Conservation (phyloP, 1,140 invertebrate genomes). For the Pseudomyrmex pallidus region DNA sequence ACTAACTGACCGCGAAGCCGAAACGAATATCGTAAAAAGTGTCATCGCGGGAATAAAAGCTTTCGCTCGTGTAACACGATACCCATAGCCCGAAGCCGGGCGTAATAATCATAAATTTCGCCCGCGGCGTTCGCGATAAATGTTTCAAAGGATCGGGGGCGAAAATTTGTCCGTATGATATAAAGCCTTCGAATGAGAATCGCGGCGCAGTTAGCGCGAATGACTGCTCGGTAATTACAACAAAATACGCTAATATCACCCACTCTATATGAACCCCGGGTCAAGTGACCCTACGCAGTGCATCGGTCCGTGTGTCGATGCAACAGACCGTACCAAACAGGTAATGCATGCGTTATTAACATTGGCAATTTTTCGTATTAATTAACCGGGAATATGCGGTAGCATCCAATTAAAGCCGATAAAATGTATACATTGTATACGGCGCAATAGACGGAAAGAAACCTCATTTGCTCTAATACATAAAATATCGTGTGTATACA, state of each 20-base stretch:
- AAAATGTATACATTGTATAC: constrained; percentile 65
- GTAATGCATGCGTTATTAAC: constrained; percentile 78
- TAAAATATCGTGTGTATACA: constrained; percentile 63
- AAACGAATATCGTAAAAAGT: constrained; percentile 56
- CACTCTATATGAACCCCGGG: constrained; percentile 65
- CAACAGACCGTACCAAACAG: constrained; percentile 67
- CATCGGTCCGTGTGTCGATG: constrained; percentile 63
- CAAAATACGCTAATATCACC: constrained; percentile 74
- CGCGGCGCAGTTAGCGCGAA: constrained; percentile 61
- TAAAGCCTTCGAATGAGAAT: constrained; percentile 68
- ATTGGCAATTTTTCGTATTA: constrained; percentile 77
- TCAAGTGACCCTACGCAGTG: constrained; percentile 67
- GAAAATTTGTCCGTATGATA: constrained; percentile 42
- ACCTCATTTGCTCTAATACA: constrained; percentile 67
- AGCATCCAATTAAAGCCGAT: constrained; percentile 74
- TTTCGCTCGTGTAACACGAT: constrained; percentile 43
- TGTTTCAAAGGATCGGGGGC: constrained; percentile 38
- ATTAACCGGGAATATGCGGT: constrained; percentile 74
- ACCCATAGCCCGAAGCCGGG: constrained; percentile 16
- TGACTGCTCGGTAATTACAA: constrained; percentile 74
- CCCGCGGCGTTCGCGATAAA: constrained; percentile 33
- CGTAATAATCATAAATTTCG: constrained; percentile 57
- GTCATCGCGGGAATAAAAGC: constrained; percentile 49
- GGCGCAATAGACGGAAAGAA: constrained; percentile 62
- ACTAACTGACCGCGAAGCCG: constrained; percentile 56